Base-by-base conservation (phyloP, 1,140 invertebrate species). In the Musca domestica region DNA sequence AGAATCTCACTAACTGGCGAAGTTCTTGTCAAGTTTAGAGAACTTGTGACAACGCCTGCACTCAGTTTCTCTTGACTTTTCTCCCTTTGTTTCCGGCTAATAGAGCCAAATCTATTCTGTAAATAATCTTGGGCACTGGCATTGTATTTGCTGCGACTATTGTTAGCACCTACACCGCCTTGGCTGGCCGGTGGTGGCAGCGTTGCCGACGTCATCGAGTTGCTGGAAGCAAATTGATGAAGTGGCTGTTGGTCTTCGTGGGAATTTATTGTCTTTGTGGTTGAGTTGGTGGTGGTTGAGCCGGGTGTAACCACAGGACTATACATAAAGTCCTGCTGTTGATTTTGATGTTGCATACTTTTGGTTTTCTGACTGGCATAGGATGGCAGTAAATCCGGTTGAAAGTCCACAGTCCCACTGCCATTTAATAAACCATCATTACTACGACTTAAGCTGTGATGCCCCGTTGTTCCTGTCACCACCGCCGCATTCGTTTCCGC, bases 121-220 rank as follows among this genome's bases (percentile, higher is more conserved):
- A 75, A 54, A 68, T 75, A 75, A 61, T 74, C 73, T 69, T 75
- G 74, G 34, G 73, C 73, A 69, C 70, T 74, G 20, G 61, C 73
- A 52, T 75, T 75, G 61, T 75, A 75, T 67, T 74, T 72, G 64
- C 66, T 72, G 7, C 56, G 56, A 61, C 17, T 41, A 61, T 10
- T 61, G 34, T 41, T 41, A 10, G 56, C 25, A 61, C 34, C 34
- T 34, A 9, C n/a, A 17, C 47, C n/a, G 47, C 20, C 23, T 23
- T n/a, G 58, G 27, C 20, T 17, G 22, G 22, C 15, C 22, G 20
- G 1, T n/a, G 14, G 20, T 47, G 41, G 15, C 48, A 17, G 23
- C 47, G 67, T 34, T 51, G 54, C 48, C 58, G 61, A 10, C 54
- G 61, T 23, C 9, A 17, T 54, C 10, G 6, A 54, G 51, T 23